Conservation (phyloP, 2,113 vertebrate species). For the Ascaphus truei region DNA sequence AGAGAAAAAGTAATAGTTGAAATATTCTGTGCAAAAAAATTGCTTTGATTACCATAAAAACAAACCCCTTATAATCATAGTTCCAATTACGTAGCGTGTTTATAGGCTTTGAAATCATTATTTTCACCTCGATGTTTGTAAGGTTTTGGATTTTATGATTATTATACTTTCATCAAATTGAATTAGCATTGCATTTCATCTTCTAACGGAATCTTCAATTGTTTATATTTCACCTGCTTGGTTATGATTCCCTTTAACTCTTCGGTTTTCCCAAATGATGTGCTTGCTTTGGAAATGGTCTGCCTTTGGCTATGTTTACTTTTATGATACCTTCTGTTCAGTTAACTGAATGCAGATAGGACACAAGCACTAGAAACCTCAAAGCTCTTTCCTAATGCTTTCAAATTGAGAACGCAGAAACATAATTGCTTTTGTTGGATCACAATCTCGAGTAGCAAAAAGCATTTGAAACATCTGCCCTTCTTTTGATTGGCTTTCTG, state of each 20-base stretch:
- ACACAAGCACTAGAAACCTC: slow-evolving; percentile 35
- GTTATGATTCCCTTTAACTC: slow-evolving; percentile 39
- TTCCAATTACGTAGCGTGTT: slow-evolving; percentile 31
- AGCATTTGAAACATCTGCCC: slow-evolving; percentile 36
- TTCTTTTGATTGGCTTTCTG: slow-evolving; percentile 37
- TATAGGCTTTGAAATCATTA: slow-evolving; percentile 30
- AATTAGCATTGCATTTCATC: slow-evolving; percentile 34
- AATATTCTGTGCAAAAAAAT: slow-evolving; percentile 29
- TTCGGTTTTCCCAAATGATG: slow-evolving; percentile 36
- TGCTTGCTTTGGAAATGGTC: slow-evolving; percentile 32
- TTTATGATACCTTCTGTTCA: slow-evolving; percentile 38
- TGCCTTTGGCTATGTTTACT: slow-evolving; percentile 37
- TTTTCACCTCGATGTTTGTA: slow-evolving; percentile 33
- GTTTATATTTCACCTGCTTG: slow-evolving; percentile 36
- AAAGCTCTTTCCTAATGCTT: slow-evolving; percentile 38
- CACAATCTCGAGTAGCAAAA: slow-evolving; percentile 34
- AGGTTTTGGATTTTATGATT: slow-evolving; percentile 36
- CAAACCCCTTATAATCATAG: slow-evolving; percentile 31
- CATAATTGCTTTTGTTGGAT: slow-evolving; percentile 39
- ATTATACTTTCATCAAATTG: slow-evolving; percentile 33
- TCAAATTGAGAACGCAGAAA: slow-evolving; percentile 37
- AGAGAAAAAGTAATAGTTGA: slow-evolving; percentile 12
- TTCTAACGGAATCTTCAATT: slow-evolving; percentile 24
- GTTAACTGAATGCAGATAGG: slow-evolving; percentile 37
- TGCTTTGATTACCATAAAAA: slow-evolving; percentile 35